Base-by-base conservation (phyloP, 2,797 vertebrate species). In the Peromyscus eremicus region DNA sequence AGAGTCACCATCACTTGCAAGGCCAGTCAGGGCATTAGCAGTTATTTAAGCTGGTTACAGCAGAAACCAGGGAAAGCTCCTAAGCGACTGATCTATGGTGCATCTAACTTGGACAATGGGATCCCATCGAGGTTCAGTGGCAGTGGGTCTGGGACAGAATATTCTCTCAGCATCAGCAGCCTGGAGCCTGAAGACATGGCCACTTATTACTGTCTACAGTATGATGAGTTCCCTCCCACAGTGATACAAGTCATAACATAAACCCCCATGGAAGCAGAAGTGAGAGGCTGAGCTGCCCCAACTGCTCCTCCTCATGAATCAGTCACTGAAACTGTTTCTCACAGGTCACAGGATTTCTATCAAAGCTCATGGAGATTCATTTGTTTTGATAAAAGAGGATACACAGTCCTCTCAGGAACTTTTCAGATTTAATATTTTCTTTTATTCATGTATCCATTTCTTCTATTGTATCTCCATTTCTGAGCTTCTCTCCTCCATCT, bases 91-190 rank as follows among this genome's bases (percentile, higher is more conserved):
- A 68, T 85, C 29, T 85, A 85, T 2, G 2, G 0, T 17, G 37
- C 40, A 34, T 21, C 23, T 8, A 84, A 0, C 5, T 9, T 46
- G 40, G 60, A 0, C 3, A 0, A 29, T 21, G 62, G 82, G 9
- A 29, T 68, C 17, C 43, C 82, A 46, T 66, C 52, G 1, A 85
- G 40, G 81, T 64, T 83, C 17, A 66, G 82, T 81, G 79, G 79
- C n/a, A 80, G 49, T n/a, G 19, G 49, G 10, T 55, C 49, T 55
- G 19, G 49, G 9, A 5, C 76, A 79, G 29, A 84, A 8, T 83
- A 16, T 17, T 27, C 37, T 43, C 14, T 83, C 23, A 64, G 16
- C 14, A 84, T 66, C 60, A 64, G 25, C 62, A 64, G 9, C 9
- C 8, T 64, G 10, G 62, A 64, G 25, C 4, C 62, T 64, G 62